Evolutionary conservation across 2,113 vertebrate genomes (phyloP).

Genomic region (Thunnus maccoyii): DNA sequence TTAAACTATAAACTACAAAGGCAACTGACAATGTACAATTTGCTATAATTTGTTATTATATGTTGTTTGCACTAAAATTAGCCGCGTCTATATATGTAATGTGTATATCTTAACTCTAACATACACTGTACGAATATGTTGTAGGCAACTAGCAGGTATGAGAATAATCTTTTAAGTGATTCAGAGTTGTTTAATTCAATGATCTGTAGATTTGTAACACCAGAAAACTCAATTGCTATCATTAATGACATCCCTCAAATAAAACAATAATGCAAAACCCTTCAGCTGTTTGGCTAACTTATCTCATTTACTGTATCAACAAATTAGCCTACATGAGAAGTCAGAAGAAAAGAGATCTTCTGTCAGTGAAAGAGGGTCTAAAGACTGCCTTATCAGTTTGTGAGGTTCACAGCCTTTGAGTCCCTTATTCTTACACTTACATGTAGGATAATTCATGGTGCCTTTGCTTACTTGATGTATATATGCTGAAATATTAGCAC

Average conservation of each 20-base stretch:
- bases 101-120: not conserved
- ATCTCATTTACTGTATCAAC: not conserved
- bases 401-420: constrained; percentile 12
- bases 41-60: no score
- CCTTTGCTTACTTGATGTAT: constrained; percentile 14
- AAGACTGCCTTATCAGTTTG: not conserved
- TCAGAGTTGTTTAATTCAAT: not conserved
- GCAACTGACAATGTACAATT: not conserved
- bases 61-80: not conserved
- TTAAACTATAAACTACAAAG: not conserved
- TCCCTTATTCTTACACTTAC: constrained; percentile 21
- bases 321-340: not conserved
- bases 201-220: not conserved
- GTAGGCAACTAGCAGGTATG: not conserved
- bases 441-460: not conserved
- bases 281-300: not conserved
- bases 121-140: not conserved
- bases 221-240: not conserved
- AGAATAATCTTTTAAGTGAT: no score
- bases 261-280: not conserved
- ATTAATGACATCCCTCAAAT: not conserved
- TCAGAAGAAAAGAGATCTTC: not conserved
- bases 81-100: not conserved
- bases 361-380: not conserved
- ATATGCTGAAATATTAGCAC: constrained; percentile 12